Evolutionary conservation across 2,113 vertebrate species (phyloP).

Genomic region (Camelus bactrianus): DNA sequence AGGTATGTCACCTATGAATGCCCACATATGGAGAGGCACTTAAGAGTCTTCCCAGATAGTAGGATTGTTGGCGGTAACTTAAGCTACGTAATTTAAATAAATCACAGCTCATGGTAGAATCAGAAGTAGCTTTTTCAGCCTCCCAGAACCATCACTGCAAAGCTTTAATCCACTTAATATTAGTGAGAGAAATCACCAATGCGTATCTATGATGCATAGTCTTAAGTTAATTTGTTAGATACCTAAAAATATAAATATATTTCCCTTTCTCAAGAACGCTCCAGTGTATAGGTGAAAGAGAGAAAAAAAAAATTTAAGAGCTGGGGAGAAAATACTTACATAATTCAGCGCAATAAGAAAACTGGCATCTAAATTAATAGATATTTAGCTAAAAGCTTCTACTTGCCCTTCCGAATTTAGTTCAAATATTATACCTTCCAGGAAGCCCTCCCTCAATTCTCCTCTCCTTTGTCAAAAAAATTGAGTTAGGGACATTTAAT

Average conservation of each 20-base stretch:
- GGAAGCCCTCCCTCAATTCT: background rate
- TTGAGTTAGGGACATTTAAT: background rate
- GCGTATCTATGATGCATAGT: background rate
- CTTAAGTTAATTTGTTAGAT: background rate
- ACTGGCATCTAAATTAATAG: background rate
- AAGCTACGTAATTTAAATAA: background rate
- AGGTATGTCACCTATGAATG: background rate
- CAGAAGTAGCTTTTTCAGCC: background rate
- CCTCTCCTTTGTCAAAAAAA: background rate
- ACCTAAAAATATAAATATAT: background rate
- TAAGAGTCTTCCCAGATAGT: constrained; percentile 32
- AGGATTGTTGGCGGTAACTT: background rate
- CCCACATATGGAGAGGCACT: background rate
- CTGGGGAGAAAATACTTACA: background rate
- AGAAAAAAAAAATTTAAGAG: background rate
- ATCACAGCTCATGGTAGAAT: background rate
- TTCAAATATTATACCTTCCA: background rate
- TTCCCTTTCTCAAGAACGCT: background rate
- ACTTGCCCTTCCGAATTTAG: background rate
- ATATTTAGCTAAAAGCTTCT: background rate
- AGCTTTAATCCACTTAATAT: background rate
- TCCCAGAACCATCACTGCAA: background rate
- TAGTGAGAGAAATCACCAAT: background rate
- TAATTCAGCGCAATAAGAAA: background rate
- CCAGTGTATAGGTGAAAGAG: background rate